phyloP scores from a whole-genome alignment of 1,140 invertebrate genomes.

The Melitaea cinxia region DNA sequence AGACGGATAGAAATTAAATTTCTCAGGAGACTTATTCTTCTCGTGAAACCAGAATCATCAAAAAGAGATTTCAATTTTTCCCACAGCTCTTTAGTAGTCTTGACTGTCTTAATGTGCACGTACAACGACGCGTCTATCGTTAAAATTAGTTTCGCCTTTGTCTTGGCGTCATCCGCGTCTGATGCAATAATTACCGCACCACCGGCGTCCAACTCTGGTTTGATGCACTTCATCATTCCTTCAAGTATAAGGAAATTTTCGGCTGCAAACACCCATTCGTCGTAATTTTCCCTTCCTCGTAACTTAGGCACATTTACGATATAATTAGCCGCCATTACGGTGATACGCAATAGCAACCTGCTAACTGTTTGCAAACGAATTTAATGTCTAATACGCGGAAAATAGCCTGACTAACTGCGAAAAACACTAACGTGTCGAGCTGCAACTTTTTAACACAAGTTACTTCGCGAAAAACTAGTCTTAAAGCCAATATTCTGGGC shows the following conservation, averaged over 20 bases:
- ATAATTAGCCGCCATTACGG: too few species aligned
- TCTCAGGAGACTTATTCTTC: too few species aligned
- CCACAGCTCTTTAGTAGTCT: not conserved
- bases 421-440: too few species aligned
- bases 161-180: not conserved
- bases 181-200: not conserved
- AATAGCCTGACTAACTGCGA: too few species aligned
- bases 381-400: too few species aligned
- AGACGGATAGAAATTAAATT: conserved; percentile 9
- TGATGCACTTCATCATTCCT: not conserved
- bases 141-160: not conserved
- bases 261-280: not conserved
- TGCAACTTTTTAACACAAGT: too few species aligned
- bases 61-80: not conserved
- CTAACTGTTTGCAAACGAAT: too few species aligned
- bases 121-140: not conserved
- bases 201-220: not conserved
- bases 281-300: not conserved
- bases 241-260: not conserved
- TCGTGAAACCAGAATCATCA: too few species aligned
- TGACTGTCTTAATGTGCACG: not conserved
- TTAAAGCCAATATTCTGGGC: too few species aligned
- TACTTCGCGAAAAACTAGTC: too few species aligned
- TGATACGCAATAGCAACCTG: too few species aligned
- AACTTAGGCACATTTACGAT: not conserved